Evolutionary conservation across 2,888 invertebrate genomes (phyloP).

Genomic region (Hipparchia sbordonii): DNA sequence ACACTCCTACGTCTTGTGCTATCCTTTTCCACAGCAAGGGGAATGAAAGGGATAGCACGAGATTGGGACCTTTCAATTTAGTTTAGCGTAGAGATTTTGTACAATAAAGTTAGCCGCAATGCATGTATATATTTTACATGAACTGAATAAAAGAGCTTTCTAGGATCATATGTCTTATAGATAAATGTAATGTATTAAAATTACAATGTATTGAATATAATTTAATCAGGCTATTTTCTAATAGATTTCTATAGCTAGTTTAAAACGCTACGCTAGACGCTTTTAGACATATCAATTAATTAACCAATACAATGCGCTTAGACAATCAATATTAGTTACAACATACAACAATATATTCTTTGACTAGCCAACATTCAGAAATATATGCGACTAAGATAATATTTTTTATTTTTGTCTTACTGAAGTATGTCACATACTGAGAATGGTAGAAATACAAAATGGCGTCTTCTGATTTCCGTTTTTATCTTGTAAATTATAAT

Average conservation of each 20-base stretch:
- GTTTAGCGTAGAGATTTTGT: no score
- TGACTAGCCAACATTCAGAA: neutral
- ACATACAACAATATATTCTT: neutral
- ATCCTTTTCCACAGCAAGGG: no score
- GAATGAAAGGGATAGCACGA: no score
- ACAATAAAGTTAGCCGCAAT: neutral
- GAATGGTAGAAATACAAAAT: no score
- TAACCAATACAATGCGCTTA: no score
- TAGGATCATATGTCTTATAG: neutral
- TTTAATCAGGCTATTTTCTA: neutral
- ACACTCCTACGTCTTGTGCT: no score
- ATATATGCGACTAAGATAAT: no score
- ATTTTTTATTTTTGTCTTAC: no score
- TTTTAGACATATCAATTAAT: neutral
- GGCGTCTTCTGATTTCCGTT: no score
- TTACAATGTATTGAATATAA: neutral
- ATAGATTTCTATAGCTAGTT: conserved; percentile 2
- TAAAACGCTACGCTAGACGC: neutral
- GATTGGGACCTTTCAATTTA: no score
- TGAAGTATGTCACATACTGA: no score
- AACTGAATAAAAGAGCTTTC: neutral
- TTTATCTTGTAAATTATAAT: neutral
- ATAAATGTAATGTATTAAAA: neutral
- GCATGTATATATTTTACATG: neutral
- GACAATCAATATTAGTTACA: neutral